Conservation (phyloP, 1,140 invertebrate genomes). For the Portunus trituberculatus region DNA sequence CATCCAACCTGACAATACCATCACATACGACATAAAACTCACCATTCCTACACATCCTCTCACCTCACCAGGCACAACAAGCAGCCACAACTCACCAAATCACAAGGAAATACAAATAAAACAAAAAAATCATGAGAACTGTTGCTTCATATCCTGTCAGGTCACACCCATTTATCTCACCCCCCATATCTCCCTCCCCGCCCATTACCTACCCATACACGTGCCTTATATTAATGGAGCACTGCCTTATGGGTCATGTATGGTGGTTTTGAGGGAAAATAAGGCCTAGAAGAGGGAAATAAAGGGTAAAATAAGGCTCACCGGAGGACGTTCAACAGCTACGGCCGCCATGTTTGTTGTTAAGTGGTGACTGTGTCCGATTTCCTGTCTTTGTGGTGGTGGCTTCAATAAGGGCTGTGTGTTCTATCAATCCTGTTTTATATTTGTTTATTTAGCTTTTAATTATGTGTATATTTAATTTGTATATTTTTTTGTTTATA, state of each 20-base stretch:
- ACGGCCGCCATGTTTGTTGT: conserved; percentile 53
- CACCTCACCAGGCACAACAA: too few relatives aligned
- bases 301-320: background rate
- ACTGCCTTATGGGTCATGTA: background rate
- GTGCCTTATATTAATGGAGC: background rate
- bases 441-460: background rate
- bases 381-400: background rate
- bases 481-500: background rate
- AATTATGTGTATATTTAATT: background rate
- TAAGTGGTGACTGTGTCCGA: background rate
- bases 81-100: too few relatives aligned
- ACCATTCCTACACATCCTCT: too few relatives aligned
- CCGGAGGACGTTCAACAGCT: conserved; percentile 49
- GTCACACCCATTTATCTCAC: background rate
- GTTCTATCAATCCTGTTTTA: background rate
- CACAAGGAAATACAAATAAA: too few relatives aligned
- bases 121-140: background rate
- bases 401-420: background rate
- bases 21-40: too few relatives aligned
- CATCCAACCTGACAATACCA: too few relatives aligned
- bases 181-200: background rate
- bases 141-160: conserved; percentile 25
- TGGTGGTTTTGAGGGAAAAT: background rate
- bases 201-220: too few relatives aligned
- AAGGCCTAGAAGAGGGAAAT: background rate